These are phyloP conservation scores for Pogonocichla stellata DNA, from an alignment of 2,113 vertebrate species.

Conservation along the genomic window DNA sequence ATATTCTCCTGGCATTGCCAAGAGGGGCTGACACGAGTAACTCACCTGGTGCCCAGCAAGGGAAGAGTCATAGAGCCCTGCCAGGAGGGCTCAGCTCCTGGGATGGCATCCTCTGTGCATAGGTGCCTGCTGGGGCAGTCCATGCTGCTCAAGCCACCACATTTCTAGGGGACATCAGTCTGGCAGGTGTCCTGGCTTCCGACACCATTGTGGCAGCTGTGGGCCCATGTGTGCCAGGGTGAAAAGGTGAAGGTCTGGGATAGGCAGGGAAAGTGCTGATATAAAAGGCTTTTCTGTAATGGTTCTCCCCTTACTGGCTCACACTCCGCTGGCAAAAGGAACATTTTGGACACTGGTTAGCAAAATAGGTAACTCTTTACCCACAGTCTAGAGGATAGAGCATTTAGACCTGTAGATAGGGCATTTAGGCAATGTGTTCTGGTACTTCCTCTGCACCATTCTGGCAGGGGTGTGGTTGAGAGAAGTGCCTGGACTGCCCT, in stretches of 20 bases:
- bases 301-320: neutral
- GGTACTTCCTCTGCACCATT: neutral
- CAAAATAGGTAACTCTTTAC: neutral
- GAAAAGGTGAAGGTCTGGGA: neutral
- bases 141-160: neutral
- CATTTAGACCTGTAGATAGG: neutral
- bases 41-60: accelerated
- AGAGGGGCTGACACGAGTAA: neutral
- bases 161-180: neutral
- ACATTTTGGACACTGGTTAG: neutral
- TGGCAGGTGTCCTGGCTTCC: neutral
- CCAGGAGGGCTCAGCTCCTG: neutral
- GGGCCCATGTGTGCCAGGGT: neutral
- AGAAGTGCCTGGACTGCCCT: neutral
- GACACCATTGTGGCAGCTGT: neutral
- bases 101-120: neutral
- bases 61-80: neutral
- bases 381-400: neutral
- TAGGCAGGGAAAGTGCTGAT: neutral
- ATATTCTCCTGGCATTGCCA: neutral
- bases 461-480: too few species aligned
- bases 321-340: neutral
- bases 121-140: neutral
- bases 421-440: neutral
- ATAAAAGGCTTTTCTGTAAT: neutral